Evolutionary conservation across 2,888 invertebrate genomes (phyloP).

Genomic region (Apodemia zela): DNA sequence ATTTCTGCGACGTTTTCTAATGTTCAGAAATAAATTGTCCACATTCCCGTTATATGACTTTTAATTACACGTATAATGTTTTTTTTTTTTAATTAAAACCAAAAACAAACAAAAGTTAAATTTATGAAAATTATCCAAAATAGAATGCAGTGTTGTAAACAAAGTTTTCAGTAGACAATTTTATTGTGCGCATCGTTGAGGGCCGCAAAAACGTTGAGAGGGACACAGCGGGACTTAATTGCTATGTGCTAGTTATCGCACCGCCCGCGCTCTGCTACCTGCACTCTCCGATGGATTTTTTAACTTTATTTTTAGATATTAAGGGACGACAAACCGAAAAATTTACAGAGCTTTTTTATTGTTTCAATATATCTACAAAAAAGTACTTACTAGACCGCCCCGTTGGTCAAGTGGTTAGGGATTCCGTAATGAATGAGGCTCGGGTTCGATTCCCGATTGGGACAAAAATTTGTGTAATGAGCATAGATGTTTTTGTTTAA

Average conservation of each 20-base stretch:
- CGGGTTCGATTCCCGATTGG: too few species aligned
- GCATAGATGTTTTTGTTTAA: too few species aligned
- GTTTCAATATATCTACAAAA: not conserved
- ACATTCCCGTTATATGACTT: too few species aligned
- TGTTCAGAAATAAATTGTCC: too few species aligned
- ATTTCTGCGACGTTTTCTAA: too few species aligned
- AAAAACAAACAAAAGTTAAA: not conserved
- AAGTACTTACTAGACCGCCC: not conserved
- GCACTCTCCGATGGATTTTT: slow-evolving; percentile 37
- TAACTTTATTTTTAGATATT: slow-evolving; percentile 30
- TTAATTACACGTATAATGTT: too few species aligned
- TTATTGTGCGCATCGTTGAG: slow-evolving; percentile 34
- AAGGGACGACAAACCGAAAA: slow-evolving; percentile 8
- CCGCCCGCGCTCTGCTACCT: slow-evolving; percentile 39
- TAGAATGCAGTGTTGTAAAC: slow-evolving; percentile 34
- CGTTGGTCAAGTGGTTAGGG: too few species aligned
- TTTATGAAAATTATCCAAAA: slow-evolving; percentile 24
- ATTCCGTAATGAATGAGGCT: too few species aligned
- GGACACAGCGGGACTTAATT: slow-evolving; percentile 39
- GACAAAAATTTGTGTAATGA: too few species aligned
- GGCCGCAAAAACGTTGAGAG: slow-evolving; percentile 36
- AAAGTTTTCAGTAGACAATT: slow-evolving; percentile 41
- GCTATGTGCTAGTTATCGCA: slow-evolving; percentile 44
- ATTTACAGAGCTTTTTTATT: not conserved
- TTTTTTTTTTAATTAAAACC: not conserved